phyloP scores from a whole-genome alignment of 1,140 invertebrate genomes.

The Zaprionus nigranus region DNA sequence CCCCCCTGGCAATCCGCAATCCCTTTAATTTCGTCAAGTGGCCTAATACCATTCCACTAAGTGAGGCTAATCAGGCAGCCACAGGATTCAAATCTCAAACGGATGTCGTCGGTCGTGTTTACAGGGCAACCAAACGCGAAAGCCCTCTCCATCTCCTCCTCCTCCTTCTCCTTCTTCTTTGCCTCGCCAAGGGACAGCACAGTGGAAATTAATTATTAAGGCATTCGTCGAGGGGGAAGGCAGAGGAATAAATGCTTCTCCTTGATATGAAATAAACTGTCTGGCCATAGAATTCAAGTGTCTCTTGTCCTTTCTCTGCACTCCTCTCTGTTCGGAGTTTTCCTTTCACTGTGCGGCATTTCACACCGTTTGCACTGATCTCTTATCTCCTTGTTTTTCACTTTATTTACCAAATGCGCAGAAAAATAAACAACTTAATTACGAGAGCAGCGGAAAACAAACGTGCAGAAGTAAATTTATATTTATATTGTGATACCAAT shows the following conservation, averaged over 20 bases:
- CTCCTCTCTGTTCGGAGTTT: neutral
- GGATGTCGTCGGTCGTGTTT: conserved; percentile 70
- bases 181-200: conserved; percentile 21
- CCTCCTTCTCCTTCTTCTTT: neutral
- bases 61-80: conserved; percentile 76
- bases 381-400: neutral
- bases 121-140: conserved; percentile 38
- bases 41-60: conserved; percentile 80
- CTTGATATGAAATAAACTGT: conserved; percentile 63
- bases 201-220: conserved; percentile 76
- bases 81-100: conserved; percentile 77
- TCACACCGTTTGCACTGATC: conserved; percentile 18
- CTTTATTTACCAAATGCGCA: neutral
- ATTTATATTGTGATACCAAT: neutral
- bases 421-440: neutral
- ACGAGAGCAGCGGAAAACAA: neutral
- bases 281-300: conserved; percentile 26
- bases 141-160: neutral
- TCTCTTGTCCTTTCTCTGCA: neutral
- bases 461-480: neutral
- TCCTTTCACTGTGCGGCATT: neutral
- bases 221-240: conserved; percentile 20
- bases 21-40: conserved; percentile 78
- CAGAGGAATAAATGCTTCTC: conserved; percentile 38
- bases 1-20: conserved; percentile 24